Evolutionary conservation across 1,140 invertebrate genomes (phyloP).

Genomic region (Drosophila arawakana): DNA sequence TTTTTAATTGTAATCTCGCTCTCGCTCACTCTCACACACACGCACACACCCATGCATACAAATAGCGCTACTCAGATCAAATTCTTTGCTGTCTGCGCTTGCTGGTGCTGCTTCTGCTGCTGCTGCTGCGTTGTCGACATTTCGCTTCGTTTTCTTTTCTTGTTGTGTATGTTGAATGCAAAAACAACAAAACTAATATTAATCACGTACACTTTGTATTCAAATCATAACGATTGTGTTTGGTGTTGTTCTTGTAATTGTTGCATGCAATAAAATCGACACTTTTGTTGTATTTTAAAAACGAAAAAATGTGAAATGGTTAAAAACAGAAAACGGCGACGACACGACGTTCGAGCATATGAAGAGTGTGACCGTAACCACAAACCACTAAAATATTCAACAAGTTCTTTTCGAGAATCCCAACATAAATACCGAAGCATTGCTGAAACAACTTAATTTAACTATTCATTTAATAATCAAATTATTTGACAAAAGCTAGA

Average conservation of each 20-base stretch:
- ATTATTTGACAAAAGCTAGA: too few species aligned
- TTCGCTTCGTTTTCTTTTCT: slow-evolving; percentile 56
- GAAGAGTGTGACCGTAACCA: slow-evolving; percentile 41
- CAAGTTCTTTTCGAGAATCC: slow-evolving; percentile 3
- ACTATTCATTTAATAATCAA: too few species aligned
- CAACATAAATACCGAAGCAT: slow-evolving; percentile 18
- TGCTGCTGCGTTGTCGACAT: slow-evolving; percentile 68
- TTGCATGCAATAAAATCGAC: slow-evolving; percentile 56
- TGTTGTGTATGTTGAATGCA: slow-evolving; percentile 40
- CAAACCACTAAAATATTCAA: slow-evolving; percentile 10
- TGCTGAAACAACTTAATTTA: too few species aligned
- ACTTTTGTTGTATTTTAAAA: slow-evolving; percentile 48
- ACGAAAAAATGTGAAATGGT: slow-evolving; percentile 51
- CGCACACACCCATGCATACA: slow-evolving; percentile 42
- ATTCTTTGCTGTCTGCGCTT: slow-evolving; percentile 59
- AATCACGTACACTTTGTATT: slow-evolving; percentile 54
- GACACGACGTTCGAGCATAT: slow-evolving; percentile 49
- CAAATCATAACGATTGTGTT: slow-evolving; percentile 56
- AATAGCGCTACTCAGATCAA: slow-evolving; percentile 66
- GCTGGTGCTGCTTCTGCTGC: slow-evolving; percentile 29
- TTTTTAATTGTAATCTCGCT: slow-evolving; percentile 58
- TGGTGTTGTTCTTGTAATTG: slow-evolving; percentile 37
- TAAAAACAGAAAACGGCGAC: slow-evolving; percentile 56
- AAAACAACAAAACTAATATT: slow-evolving; percentile 32
- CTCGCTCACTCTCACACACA: slow-evolving; percentile 43